phyloP scores from a whole-genome alignment of 2,113 vertebrate genomes.

The Petroica traversi region DNA sequence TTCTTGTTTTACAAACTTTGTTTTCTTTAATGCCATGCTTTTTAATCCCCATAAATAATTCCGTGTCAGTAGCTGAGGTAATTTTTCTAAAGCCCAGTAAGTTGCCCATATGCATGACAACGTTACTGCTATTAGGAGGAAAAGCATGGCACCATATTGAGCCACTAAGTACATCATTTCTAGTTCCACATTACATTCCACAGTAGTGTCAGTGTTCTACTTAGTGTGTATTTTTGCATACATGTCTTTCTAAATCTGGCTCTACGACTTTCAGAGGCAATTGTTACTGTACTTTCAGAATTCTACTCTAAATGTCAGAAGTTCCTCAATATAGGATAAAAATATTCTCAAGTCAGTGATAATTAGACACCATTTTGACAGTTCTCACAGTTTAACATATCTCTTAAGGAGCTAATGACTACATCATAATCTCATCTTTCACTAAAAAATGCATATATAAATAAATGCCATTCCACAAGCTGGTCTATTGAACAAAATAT shows the following conservation, averaged over 20 bases:
- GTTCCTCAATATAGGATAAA: not conserved
- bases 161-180: not conserved
- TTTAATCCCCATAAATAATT: not conserved
- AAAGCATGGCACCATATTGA: not conserved
- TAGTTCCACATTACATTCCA: not conserved
- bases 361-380: not conserved
- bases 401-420: not conserved
- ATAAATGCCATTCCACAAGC: not conserved
- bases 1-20: not conserved
- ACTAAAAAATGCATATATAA: not conserved
- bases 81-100: not conserved
- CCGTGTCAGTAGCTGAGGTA: not conserved
- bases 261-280: not conserved
- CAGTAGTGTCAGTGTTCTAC: not conserved
- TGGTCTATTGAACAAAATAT: not conserved
- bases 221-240: not conserved
- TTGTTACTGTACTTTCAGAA: not conserved
- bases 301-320: not conserved
- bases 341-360: not conserved
- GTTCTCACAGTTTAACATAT: not conserved
- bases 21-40: not conserved
- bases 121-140: not conserved
- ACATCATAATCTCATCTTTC: not conserved
- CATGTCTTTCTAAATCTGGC: not conserved
- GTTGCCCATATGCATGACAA: not conserved